phyloP scores from a whole-genome alignment of 2,113 vertebrate species.

The Hippocampus barbouri region DNA sequence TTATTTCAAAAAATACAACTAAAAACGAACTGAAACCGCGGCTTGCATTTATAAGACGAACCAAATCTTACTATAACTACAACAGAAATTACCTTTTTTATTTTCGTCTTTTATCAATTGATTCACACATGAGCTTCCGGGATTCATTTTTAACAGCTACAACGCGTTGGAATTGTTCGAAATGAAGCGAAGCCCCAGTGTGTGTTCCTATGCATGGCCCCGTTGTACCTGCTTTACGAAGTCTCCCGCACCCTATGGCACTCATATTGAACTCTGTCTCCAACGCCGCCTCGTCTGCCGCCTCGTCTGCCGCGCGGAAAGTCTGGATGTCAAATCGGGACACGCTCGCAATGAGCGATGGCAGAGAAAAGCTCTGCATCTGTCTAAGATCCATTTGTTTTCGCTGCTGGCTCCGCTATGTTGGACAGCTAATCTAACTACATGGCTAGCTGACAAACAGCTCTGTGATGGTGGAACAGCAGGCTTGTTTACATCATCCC shows the following conservation, averaged over 20 bases:
- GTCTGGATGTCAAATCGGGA: slow-evolving; percentile 39
- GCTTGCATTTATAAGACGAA: too few relatives aligned
- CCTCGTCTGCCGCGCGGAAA: slow-evolving; percentile 23
- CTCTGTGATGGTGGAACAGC: slow-evolving; percentile 58
- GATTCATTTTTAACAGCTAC: neutral
- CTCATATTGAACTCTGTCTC: slow-evolving; percentile 11
- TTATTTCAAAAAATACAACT: too few relatives aligned
- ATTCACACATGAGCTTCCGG: too few relatives aligned
- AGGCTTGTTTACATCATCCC: slow-evolving; percentile 47
- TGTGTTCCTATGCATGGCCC: slow-evolving; percentile 1
- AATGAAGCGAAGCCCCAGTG: slow-evolving; percentile 5
- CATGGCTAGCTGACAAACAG: slow-evolving; percentile 61
- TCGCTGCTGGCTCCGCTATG: slow-evolving; percentile 49
- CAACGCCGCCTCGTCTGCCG: slow-evolving; percentile 11
- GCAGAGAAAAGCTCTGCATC: slow-evolving; percentile 34
- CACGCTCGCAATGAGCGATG: slow-evolving; percentile 55
- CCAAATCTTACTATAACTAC: too few relatives aligned
- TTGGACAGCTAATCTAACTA: slow-evolving; percentile 61
- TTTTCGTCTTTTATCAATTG: too few relatives aligned
- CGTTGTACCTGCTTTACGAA: slow-evolving; percentile 6
- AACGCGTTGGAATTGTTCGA: slow-evolving; percentile 5
- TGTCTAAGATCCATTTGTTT: slow-evolving; percentile 61
- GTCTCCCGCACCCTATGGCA: slow-evolving; percentile 27
- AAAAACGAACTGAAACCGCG: too few relatives aligned
- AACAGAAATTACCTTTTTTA: too few relatives aligned